These are phyloP conservation scores for Otus sunia DNA, from an alignment of 2,113 vertebrate species.

Conservation along the genomic window DNA sequence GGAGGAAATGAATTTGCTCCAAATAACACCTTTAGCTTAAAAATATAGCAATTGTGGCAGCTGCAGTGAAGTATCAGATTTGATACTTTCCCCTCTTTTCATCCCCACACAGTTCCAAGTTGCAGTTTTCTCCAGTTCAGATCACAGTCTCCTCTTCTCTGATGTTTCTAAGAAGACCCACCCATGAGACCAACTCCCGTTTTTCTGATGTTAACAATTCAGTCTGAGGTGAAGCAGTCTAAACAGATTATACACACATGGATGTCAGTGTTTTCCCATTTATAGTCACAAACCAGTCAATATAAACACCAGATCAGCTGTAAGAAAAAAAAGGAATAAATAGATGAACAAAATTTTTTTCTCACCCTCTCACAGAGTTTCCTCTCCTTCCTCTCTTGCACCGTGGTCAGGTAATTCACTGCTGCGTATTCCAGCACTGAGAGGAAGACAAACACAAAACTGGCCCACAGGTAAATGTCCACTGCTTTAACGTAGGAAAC, in stretches of 20 bases:
- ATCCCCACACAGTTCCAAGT: not conserved
- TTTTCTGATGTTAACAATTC: not conserved
- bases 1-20: not conserved
- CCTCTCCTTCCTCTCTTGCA: slow-evolving; percentile 86
- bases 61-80: not conserved
- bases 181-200: not conserved
- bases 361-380: slow-evolving; percentile 82
- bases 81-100: not conserved
- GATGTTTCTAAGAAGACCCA: not conserved
- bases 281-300: not conserved
- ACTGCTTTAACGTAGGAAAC: slow-evolving; percentile 98
- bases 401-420: slow-evolving; percentile 92
- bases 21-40: not conserved
- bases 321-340: not conserved
- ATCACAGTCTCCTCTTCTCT: not conserved
- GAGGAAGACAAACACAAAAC: slow-evolving; percentile 79
- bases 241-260: not conserved
- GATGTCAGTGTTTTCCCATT: not conserved
- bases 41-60: not conserved
- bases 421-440: slow-evolving; percentile 94
- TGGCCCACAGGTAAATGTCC: slow-evolving; percentile 98
- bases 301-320: not conserved
- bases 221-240: not conserved
- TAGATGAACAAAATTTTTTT: not conserved
- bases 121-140: not conserved